phyloP scores from a whole-genome alignment of 2,797 vertebrate genomes.

The Chromis chromis region DNA sequence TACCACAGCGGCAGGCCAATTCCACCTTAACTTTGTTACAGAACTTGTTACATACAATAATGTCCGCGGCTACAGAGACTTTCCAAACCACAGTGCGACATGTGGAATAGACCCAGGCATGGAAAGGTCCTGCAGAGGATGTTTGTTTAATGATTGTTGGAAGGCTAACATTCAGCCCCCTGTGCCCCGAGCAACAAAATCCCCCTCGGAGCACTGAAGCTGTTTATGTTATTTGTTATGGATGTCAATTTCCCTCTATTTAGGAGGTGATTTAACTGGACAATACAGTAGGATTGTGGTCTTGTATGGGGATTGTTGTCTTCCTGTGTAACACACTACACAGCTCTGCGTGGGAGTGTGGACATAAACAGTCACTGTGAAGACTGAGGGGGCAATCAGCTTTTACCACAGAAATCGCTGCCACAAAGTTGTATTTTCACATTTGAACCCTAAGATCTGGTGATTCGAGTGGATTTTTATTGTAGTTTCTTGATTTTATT shows the following conservation, averaged over 20 bases:
- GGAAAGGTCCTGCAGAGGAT: conserved; percentile 78
- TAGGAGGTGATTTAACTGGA: conserved; percentile 75
- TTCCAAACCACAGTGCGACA: conserved; percentile 79
- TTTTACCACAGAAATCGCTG: conserved; percentile 14
- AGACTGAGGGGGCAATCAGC: conserved; percentile 20
- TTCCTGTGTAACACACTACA: conserved; percentile 53
- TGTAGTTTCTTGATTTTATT: not conserved
- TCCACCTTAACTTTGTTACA: conserved; percentile 78
- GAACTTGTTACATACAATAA: conserved; percentile 83
- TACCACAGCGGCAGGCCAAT: conserved; percentile 63
- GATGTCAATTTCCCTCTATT: conserved; percentile 81
- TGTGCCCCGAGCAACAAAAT: conserved; percentile 73
- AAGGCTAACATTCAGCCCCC: conserved; percentile 70
- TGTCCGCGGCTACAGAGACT: conserved; percentile 62
- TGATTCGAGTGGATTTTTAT: not conserved
- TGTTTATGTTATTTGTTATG: conserved; percentile 82
- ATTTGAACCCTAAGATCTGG: not conserved
- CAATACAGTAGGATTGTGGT: conserved; percentile 65
- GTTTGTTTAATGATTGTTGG: conserved; percentile 83
- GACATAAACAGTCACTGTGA: conserved; percentile 66
- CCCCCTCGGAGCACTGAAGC: conserved; percentile 64
- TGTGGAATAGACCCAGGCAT: conserved; percentile 72
- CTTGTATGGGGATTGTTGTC: conserved; percentile 72
- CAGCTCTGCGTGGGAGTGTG: conserved; percentile 45
- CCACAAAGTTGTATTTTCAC: not conserved